Percentiles rank a stretch among this genome's conserved stretches.
These are phyloP conservation scores for Propithecus coquereli DNA, from an alignment of 2,113 vertebrate genomes.

Conservation along the genomic window DNA sequence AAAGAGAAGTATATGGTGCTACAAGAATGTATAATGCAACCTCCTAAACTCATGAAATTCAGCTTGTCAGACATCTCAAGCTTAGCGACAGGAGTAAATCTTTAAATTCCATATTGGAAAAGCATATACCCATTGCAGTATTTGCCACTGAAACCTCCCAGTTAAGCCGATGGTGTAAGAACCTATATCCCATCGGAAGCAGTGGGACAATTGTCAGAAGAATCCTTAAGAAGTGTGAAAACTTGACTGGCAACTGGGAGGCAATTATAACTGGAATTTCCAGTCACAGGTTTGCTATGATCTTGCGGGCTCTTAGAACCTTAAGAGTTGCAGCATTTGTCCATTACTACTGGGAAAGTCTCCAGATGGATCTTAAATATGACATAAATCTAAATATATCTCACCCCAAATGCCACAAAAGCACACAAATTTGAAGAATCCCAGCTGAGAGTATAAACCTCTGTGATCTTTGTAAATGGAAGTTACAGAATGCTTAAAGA, in stretches of 20 bases:
- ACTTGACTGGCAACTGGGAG: neutral
- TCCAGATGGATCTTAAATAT: neutral
- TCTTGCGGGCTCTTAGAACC: neutral
- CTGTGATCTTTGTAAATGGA: neutral
- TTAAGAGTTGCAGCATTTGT: neutral
- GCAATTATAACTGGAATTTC: neutral
- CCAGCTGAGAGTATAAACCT: neutral
- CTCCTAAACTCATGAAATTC: neutral
- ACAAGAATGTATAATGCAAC: neutral
- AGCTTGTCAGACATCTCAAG: neutral
- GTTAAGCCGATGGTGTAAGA: neutral
- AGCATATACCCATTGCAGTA: neutral
- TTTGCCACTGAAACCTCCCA: neutral
- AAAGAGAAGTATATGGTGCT: neutral
- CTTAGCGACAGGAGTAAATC: neutral
- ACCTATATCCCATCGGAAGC: rapidly evolving
- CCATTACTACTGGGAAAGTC: neutral
- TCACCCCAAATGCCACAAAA: neutral
- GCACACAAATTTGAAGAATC: neutral
- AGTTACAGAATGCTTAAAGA: neutral
- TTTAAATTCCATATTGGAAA: neutral
- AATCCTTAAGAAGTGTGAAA: neutral
- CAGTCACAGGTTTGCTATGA: neutral
- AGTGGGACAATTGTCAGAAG: neutral
- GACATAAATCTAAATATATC: neutral